A percentile compares a stretch with the other conserved stretches of the same genome.
phyloP scores from a whole-genome alignment of 2,888 invertebrate genomes.

The Trichopria drosophilae region DNA sequence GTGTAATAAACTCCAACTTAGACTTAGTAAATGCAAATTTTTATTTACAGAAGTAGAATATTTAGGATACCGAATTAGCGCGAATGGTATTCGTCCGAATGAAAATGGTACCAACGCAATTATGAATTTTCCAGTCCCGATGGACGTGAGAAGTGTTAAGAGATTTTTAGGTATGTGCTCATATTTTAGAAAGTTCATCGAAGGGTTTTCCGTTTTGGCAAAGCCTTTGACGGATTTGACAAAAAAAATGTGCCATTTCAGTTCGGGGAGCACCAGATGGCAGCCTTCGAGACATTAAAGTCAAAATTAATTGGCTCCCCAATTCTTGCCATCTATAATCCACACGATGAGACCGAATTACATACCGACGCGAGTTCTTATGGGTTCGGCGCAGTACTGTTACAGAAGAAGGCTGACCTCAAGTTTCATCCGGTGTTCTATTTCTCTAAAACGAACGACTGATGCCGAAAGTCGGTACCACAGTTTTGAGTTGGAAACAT shows the following conservation, averaged over 20 bases:
- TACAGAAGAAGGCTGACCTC: background rate
- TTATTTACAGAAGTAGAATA: background rate
- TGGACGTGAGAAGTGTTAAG: background rate
- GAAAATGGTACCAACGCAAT: too few relatives aligned
- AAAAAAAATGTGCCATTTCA: slow-evolving; percentile 7
- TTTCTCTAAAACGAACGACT: slow-evolving; percentile 33
- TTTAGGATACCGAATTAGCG: too few relatives aligned
- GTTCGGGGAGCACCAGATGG: slow-evolving; percentile 18
- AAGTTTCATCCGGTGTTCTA: slow-evolving; percentile 2
- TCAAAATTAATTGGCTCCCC: background rate
- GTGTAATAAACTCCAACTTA: background rate
- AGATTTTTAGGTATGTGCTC: background rate
- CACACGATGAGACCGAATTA: background rate
- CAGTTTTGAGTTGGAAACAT: too few relatives aligned
- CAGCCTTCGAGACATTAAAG: slow-evolving; percentile 33
- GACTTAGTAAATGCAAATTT: background rate
- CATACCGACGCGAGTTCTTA: slow-evolving; percentile 20
- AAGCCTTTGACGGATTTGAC: slow-evolving; percentile 15
- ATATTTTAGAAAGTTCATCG: too few relatives aligned
- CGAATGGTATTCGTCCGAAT: too few relatives aligned
- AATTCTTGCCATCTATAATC: background rate
- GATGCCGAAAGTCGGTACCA: too few relatives aligned
- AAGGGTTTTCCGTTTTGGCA: too few relatives aligned
- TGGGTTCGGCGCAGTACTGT: slow-evolving; percentile 40
- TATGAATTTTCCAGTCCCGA: slow-evolving; percentile 1